Conservation (phyloP, 2,888 invertebrate species). For the Bedellia somnulentella region DNA sequence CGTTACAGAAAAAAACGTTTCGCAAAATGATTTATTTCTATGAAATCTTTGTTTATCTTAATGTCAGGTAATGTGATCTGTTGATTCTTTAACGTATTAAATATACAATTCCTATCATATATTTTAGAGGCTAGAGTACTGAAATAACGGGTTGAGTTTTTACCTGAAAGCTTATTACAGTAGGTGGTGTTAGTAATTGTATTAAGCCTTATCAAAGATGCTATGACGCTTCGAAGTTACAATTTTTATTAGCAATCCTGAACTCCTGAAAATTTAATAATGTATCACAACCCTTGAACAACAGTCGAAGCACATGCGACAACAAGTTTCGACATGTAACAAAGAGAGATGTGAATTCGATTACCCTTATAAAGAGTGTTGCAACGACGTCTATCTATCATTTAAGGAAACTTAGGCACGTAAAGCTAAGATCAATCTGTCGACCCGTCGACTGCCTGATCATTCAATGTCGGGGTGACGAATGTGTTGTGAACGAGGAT, state of each 20-base stretch:
- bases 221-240: conserved; percentile 1
- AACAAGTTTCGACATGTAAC: neutral
- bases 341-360: conserved; percentile 1
- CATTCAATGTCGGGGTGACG: conserved; percentile 18
- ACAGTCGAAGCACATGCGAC: neutral
- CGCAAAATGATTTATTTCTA: no score
- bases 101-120: no score
- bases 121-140: no score
- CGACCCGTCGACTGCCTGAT: conserved; percentile 15
- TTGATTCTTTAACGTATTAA: no score
- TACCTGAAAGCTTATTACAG: no score
- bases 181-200: conserved; percentile 1
- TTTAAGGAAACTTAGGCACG: conserved; percentile 22
- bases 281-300: no score
- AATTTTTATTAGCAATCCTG: no score
- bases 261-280: no score
- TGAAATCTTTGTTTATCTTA: no score
- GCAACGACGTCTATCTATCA: conserved; percentile 23
- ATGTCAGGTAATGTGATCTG: no score
- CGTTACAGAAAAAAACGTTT: no score
- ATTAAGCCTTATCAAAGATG: neutral
- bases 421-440: conserved; percentile 35
- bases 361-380: neutral
- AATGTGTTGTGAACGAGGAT: conserved; percentile 13
- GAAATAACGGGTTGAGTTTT: no score